Percentiles rank a stretch among this genome's conserved stretches.
phyloP scores from a whole-genome alignment of 2,797 vertebrate genomes.

The Synanceia verrucosa region DNA sequence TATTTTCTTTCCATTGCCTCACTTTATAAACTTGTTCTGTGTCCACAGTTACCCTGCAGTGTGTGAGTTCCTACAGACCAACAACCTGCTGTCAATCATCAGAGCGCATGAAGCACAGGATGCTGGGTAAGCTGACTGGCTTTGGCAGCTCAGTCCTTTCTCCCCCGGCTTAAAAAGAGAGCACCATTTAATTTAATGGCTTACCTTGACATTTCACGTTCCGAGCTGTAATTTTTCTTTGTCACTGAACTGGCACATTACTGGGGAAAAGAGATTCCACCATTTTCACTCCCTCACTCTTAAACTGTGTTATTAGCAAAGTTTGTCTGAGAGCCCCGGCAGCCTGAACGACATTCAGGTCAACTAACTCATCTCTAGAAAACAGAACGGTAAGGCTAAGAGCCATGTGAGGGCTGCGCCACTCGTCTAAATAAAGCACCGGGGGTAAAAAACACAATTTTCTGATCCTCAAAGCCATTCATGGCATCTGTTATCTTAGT shows the following conservation, averaged over 20 bases:
- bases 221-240: constrained; percentile 26
- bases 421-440: constrained; percentile 21
- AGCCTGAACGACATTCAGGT: constrained; percentile 7
- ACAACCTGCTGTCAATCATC: constrained; percentile 99
- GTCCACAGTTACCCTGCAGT: constrained; percentile 93
- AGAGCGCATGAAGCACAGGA: constrained; percentile 98
- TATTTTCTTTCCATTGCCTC: background rate
- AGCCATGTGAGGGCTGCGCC: background rate
- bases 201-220: constrained; percentile 47
- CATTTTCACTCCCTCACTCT: constrained; percentile 4
- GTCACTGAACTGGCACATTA: constrained; percentile 24
- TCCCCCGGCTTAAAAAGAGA: constrained; percentile 38
- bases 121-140: constrained; percentile 87
- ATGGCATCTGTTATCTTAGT: constrained; percentile 47
- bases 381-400: constrained; percentile 3
- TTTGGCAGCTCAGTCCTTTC: constrained; percentile 20
- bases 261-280: constrained; percentile 2
- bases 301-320: constrained; percentile 22
- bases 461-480: constrained; percentile 52
- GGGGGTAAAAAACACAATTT: constrained; percentile 12
- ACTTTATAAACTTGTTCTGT: background rate
- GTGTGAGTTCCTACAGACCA: constrained; percentile 98
- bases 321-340: constrained; percentile 3
- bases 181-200: constrained; percentile 47
- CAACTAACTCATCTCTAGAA: constrained; percentile 14